Base-by-base conservation (phyloP, 2,113 vertebrate species). In the Bubo blakistoni region DNA sequence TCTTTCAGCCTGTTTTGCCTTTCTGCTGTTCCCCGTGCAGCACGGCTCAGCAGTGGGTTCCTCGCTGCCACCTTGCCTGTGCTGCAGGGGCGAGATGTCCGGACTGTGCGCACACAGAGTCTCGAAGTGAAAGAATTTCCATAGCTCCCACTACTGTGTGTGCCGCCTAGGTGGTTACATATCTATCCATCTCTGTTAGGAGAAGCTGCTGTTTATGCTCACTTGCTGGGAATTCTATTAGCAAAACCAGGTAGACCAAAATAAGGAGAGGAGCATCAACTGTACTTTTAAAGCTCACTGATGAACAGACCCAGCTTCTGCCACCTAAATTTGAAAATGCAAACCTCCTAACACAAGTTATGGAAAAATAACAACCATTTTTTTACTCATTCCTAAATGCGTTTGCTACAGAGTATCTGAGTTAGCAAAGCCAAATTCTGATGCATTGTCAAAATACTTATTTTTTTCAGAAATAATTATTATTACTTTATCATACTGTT, bases 141-240 rank as follows among this genome's bases (percentile, higher is more conserved):
- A 2, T 25, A 59, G n/a, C 46, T 76, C 52, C 84, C 1, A 0
- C 59, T 78, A 42, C 1, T 5, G 7, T 22, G 36, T 21, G 19
- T 57, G 63, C 42, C 84, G 71, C 69, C 59, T 30, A 32, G 24
- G 58, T 66, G 34, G n/a, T 86, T 86, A 18, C 5, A 3, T 16
- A 59, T 16, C 34, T 34, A 5, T 16, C 27, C 13, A 4, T 24
- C 34, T 76, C 21, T 69, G 15, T 42, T 86, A 47, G 46, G 36
- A 88, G 42, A 80, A 61, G 11, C 22, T 74, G 42, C 7, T 79
- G 30, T 82, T 89, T 54, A 7, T 6, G 20, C 7, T 81, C 16
- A 13, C 34, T 59, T 2, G 0, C 36, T 61, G 42, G 29, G 71
- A 94, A 55, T 92, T 77, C 54, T 61, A 4, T 72, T 79, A 65